Evolutionary conservation across 2,113 vertebrate genomes (phyloP).

Genomic region (Hippopotamus amphibius): DNA sequence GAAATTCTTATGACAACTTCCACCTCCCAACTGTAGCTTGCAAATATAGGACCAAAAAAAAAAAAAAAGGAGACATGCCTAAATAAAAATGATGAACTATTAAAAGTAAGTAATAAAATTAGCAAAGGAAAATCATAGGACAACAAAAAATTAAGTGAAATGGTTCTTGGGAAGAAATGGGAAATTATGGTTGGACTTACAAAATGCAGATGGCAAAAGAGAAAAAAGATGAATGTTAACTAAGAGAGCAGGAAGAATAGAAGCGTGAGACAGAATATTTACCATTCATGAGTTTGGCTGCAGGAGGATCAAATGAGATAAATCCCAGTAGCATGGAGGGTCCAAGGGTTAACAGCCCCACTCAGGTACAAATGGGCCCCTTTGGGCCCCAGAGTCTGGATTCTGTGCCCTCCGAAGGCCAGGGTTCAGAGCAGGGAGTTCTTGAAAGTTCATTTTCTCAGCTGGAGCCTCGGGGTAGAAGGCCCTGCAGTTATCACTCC

Average conservation of each 20-base stretch:
- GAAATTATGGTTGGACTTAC: not conserved
- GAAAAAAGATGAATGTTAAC: not conserved
- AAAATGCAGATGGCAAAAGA: not conserved
- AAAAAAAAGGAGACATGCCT: not conserved
- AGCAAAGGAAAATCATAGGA: not conserved
- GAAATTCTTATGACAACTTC: not conserved
- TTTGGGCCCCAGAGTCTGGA: constrained; percentile 28
- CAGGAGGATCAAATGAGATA: constrained; percentile 45
- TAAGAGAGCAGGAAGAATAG: not conserved
- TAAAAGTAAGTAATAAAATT: not conserved
- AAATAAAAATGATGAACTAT: not conserved
- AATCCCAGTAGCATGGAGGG: constrained; percentile 39
- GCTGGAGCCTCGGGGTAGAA: constrained; percentile 10
- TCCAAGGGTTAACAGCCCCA: constrained; percentile 70
- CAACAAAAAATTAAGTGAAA: not conserved
- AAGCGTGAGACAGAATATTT: not conserved
- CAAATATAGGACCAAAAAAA: not conserved
- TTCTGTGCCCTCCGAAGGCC: constrained; percentile 31
- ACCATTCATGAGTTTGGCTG: constrained; percentile 16
- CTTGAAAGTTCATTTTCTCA: constrained; percentile 44
- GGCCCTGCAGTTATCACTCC: not conserved
- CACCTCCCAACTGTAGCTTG: not conserved
- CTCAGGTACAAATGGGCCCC: constrained; percentile 73
- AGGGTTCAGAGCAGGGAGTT: constrained; percentile 43
- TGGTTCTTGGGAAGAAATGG: not conserved